Evolutionary conservation across 2,797 vertebrate genomes (phyloP).

Genomic region (Amblyraja radiata): DNA sequence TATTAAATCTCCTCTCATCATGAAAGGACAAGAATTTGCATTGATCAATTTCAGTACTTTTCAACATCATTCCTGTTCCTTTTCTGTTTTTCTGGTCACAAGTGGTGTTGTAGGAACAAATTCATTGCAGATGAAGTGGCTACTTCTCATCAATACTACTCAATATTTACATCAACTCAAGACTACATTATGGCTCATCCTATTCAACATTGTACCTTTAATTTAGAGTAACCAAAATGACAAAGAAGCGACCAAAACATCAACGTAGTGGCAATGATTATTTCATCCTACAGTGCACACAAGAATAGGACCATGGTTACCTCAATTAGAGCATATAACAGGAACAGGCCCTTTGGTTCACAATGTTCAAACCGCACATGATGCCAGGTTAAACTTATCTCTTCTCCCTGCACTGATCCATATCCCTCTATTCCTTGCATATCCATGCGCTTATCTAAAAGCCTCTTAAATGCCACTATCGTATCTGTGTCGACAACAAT

Average conservation of each 20-base stretch:
- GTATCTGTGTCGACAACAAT: too few species aligned
- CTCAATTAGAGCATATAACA: background rate
- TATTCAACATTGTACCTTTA: background rate
- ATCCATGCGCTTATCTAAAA: too few species aligned
- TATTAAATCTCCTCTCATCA: too few species aligned
- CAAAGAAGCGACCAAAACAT: background rate
- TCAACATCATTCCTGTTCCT: background rate
- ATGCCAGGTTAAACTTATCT: too few species aligned
- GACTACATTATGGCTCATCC: background rate
- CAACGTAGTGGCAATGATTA: background rate
- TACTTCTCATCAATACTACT: background rate
- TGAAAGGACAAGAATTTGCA: background rate
- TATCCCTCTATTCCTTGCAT: too few species aligned
- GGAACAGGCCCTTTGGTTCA: too few species aligned
- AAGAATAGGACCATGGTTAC: background rate
- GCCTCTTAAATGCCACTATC: too few species aligned
- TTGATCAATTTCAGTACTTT: background rate
- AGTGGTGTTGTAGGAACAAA: background rate
- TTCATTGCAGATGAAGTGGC: background rate
- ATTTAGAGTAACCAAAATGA: background rate
- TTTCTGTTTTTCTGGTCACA: background rate
- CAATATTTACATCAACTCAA: background rate
- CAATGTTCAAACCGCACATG: too few species aligned
- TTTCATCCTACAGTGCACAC: background rate
- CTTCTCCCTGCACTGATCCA: too few species aligned